Evolutionary conservation across 2,113 vertebrate species (phyloP), one percentile per base, ranked within the genome.

Genomic region (Ictalurus furcatus): DNA sequence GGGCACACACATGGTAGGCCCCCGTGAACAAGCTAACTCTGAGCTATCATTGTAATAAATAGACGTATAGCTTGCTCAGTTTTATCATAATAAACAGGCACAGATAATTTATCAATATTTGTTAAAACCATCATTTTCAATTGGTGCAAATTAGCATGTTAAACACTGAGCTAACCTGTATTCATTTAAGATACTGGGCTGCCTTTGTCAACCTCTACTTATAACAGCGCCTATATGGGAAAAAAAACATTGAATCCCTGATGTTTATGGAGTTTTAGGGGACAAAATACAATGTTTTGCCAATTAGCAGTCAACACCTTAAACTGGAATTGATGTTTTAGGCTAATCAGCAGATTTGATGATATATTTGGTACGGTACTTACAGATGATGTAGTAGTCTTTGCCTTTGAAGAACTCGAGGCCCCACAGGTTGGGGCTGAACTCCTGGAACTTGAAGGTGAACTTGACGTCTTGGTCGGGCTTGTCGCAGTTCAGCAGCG

Each of bases 361-460:
- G 30, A 63, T 78, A 81, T 44, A 25, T n/a, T 54, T 79, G n/a
- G 74, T 19, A 63, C 25, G 14, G 58, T 95, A 97, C 98, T 98
- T 96, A 99, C 98, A 99, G 95, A 99, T 99, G 93, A 99, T 97
- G 91, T 98, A 97, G 94, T 99, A 99, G 94, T 99, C 97, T 95
- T 94, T 97, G 92, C 98, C 97, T 95, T 96, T 98, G 94, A 97
- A 95, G 95, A 99, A 99, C 96, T 99, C 98, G 93, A 99, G 93
- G 79, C 98, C 98, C 98, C 98, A 99, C 85, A 99, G 96, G 94
- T 99, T 99, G 92, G 98, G 98, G 93, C 98, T 99, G 96, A 99
- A 99, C 92, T 99, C 98, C 94, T 99, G 98, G 95, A 99, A 99
- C 95, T 99, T 99, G 96, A 99, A 98, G 2, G 98, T 99, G 96